Percentiles rank a stretch among this genome's conserved stretches.
phyloP scores from a whole-genome alignment of 2,797 vertebrate genomes.

The Sebastes matsubarae region DNA sequence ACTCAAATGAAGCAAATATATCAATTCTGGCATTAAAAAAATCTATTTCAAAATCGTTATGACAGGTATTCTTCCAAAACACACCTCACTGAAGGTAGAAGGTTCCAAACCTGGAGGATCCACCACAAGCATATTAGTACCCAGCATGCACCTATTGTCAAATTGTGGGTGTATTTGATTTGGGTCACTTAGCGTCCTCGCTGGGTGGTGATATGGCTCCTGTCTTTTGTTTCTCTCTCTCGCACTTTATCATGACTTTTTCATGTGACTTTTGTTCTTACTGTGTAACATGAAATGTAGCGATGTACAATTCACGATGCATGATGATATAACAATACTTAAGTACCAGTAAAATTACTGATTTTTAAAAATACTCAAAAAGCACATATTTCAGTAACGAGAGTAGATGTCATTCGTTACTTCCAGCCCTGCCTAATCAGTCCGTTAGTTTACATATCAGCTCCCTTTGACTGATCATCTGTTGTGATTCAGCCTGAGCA shows the following conservation, averaged over 20 bases:
- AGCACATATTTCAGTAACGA: not conserved
- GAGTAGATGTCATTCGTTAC: not conserved
- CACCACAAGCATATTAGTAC: not conserved
- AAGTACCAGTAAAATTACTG: no score
- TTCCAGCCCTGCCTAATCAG: no score
- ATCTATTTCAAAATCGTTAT: no score
- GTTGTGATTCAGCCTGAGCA: not conserved
- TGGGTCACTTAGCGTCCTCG: not conserved
- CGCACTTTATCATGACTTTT: not conserved
- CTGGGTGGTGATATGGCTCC: not conserved
- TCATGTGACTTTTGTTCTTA: not conserved
- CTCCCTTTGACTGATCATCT: not conserved
- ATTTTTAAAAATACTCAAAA: not conserved
- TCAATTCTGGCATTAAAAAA: no score
- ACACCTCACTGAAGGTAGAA: not conserved
- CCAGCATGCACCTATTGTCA: not conserved
- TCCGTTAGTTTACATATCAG: not conserved
- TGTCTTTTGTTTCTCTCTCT: not conserved
- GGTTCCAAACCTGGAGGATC: not conserved
- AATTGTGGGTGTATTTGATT: not conserved
- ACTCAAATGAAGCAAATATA: no score
- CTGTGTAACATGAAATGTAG: not conserved
- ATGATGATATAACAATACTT: not conserved
- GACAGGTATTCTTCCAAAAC: no score
- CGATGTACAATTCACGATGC: not conserved